These are phyloP conservation scores for Scaptomyza caliginosa DNA, from an alignment of 2,888 invertebrate species.

Conservation along the genomic window DNA sequence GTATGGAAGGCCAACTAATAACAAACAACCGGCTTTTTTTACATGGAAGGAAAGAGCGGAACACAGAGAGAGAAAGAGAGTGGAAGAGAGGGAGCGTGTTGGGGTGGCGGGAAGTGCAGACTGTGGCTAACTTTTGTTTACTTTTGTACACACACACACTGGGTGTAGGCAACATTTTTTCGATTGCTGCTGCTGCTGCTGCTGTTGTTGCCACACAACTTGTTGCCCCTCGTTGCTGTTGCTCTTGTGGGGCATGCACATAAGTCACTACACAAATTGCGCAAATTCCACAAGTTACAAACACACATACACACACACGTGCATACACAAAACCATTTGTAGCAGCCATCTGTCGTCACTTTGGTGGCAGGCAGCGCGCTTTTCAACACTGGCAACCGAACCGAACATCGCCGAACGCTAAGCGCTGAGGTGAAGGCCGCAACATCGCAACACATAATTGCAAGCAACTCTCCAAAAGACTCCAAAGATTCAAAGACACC, in stretches of 20 bases:
- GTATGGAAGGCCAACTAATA: conserved; percentile 45
- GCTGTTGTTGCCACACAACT: conserved; percentile 47
- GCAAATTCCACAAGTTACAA: conserved; percentile 62
- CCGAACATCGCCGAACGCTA: conserved; percentile 32
- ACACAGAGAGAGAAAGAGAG: conserved; percentile 1
- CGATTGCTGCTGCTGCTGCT: conserved; percentile 10
- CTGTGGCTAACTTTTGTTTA: conserved; percentile 61
- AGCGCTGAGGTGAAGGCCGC: conserved; percentile 74
- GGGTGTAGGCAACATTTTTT: conserved; percentile 35
- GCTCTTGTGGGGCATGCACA: conserved; percentile 62
- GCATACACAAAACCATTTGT: neutral
- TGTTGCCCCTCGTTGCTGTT: conserved; percentile 43
- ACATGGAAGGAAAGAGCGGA: conserved; percentile 3
- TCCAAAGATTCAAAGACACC: conserved; percentile 8
- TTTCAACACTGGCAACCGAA: conserved; percentile 56
- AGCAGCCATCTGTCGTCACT: conserved; percentile 64
- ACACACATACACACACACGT: conserved; percentile 8
- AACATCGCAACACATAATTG: conserved; percentile 51
- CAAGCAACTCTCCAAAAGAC: conserved; percentile 30
- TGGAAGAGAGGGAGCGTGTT: neutral
- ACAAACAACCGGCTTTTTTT: conserved; percentile 63
- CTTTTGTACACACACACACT: conserved; percentile 29
- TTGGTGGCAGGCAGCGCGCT: conserved; percentile 30
- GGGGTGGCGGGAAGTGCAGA: conserved; percentile 4
- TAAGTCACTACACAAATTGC: conserved; percentile 76